Conservation (phyloP, 2,113 vertebrate species). For the Mohoua ochrocephala region DNA sequence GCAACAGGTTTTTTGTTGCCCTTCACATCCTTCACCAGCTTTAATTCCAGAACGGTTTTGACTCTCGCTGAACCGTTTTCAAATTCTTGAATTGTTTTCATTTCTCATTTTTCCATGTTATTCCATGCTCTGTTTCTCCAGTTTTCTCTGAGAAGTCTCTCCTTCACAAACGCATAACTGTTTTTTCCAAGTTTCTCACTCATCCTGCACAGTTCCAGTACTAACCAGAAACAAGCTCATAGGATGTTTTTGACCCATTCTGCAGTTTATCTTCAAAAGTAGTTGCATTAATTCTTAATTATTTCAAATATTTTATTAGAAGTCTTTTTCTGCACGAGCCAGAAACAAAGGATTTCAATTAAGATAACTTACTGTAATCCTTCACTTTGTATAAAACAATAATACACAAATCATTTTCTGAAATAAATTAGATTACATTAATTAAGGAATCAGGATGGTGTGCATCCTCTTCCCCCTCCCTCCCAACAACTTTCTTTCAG, state of each 20-base stretch:
- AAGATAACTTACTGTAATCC: not conserved
- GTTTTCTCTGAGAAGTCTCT: not conserved
- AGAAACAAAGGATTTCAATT: not conserved
- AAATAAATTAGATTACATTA: not conserved
- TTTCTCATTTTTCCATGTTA: not conserved
- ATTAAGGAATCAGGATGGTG: not conserved
- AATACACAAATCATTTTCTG: not conserved
- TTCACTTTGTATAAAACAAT: not conserved
- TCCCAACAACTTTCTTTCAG: not conserved
- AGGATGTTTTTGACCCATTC: not conserved
- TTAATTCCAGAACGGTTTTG: not conserved
- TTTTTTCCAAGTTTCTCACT: not conserved
- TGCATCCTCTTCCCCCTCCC: not conserved
- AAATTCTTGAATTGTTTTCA: not conserved
- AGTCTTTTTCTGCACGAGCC: not conserved
- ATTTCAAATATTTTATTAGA: not conserved
- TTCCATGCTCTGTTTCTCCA: not conserved
- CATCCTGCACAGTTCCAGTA: not conserved
- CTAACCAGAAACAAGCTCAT: not conserved
- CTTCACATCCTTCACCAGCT: not conserved
- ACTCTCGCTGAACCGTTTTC: not conserved
- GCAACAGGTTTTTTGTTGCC: not conserved
- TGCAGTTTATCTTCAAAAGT: not conserved
- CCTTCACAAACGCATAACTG: not conserved
- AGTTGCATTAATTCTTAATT: not conserved